A percentile compares a stretch with the other conserved stretches of the same genome.
These are phyloP conservation scores for Crossocerus cetratus DNA, from an alignment of 2,888 invertebrate species.

Conservation along the genomic window DNA sequence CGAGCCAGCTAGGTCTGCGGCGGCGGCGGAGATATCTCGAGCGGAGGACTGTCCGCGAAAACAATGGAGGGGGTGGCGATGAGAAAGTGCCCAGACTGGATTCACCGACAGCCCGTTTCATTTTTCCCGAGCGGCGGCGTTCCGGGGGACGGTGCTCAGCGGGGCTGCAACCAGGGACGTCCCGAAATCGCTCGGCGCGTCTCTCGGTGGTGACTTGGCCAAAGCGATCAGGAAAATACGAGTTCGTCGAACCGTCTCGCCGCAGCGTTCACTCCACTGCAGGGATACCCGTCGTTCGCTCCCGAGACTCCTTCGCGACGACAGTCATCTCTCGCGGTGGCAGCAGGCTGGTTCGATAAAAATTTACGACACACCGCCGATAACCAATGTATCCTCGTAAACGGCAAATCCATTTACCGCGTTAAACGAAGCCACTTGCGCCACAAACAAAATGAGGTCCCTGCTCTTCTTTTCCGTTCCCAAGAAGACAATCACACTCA, in stretches of 20 bases:
- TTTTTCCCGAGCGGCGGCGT: background rate
- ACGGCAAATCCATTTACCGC: constrained; percentile 4
- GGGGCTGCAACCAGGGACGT: background rate
- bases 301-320: constrained; percentile 4
- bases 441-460: background rate
- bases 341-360: constrained; percentile 17
- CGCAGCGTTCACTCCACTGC: background rate
- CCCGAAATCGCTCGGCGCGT: constrained; percentile 1
- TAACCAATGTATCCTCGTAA: constrained; percentile 20
- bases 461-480: background rate
- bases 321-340: background rate
- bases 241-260: constrained; percentile 17
- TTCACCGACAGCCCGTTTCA: constrained; percentile 15
- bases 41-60: constrained; percentile 12
- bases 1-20: background rate
- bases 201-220: background rate
- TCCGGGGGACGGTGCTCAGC: background rate
- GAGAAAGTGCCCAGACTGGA: constrained; percentile 21
- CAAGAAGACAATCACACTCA: background rate
- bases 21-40: too few species aligned
- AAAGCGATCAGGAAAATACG: constrained; percentile 15
- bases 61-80: constrained; percentile 27
- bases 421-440: constrained; percentile 1
- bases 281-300: background rate
- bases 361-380: constrained; percentile 34